phyloP scores from a whole-genome alignment of 2,113 vertebrate species.

The Melanerpes aurifrons region DNA sequence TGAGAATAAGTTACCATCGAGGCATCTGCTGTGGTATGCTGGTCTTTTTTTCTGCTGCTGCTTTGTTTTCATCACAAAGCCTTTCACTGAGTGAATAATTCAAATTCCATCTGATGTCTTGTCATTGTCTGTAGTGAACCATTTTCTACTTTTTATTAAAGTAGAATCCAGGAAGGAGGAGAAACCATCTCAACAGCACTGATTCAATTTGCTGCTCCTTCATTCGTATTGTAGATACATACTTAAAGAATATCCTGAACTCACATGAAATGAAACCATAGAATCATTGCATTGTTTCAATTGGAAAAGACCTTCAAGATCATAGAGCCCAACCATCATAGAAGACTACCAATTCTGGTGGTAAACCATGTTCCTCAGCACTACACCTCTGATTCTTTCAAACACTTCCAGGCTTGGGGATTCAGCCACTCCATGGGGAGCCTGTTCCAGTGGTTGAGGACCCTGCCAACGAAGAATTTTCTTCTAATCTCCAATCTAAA shows the following conservation, averaged over 20 bases:
- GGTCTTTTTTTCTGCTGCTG: background rate
- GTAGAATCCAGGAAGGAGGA: background rate
- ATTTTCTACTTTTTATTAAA: background rate
- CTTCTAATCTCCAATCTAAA: too few relatives aligned
- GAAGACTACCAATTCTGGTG: too few relatives aligned
- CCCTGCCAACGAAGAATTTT: too few relatives aligned
- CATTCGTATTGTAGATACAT: background rate
- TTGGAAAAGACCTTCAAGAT: too few relatives aligned
- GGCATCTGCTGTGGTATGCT: background rate
- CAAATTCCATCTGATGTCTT: background rate
- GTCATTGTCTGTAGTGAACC: background rate
- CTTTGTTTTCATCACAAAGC: background rate
- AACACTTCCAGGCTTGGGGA: too few relatives aligned
- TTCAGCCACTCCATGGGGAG: too few relatives aligned
- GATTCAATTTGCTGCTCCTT: background rate
- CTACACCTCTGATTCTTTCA: too few relatives aligned
- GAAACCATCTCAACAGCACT: background rate
- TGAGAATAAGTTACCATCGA: background rate
- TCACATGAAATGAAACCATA: rapidly evolving
- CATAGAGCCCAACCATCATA: too few relatives aligned
- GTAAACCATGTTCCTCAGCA: too few relatives aligned
- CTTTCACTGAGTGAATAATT: background rate
- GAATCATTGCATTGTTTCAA: too few relatives aligned
- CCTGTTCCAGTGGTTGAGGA: too few relatives aligned
- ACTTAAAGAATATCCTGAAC: background rate